Conservation (phyloP, 2,113 vertebrate species). For the Paratilapia polleni region DNA sequence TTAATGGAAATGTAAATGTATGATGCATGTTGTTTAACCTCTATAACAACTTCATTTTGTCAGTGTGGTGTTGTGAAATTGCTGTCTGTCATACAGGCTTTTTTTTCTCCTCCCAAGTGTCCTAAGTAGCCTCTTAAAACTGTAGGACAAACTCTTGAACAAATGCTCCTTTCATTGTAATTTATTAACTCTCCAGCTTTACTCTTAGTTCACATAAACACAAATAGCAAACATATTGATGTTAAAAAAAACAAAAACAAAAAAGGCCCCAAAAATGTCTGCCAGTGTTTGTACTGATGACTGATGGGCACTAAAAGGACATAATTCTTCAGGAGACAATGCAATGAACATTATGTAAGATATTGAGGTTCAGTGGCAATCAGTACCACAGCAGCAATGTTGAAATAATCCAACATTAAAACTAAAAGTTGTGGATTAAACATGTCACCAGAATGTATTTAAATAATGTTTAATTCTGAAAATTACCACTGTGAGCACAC, state of each 20-base stretch:
- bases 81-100: background rate
- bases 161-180: too few relatives aligned
- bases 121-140: background rate
- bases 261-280: too few relatives aligned
- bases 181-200: too few relatives aligned
- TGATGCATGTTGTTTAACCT: background rate
- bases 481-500: background rate
- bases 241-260: too few relatives aligned
- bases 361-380: too few relatives aligned
- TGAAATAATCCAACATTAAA: background rate
- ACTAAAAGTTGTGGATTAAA: background rate
- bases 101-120: background rate
- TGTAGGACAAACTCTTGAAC: background rate
- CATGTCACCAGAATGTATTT: background rate
- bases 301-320: too few relatives aligned
- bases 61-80: background rate
- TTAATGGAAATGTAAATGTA: slow-evolving; percentile 1
- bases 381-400: too few relatives aligned
- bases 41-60: background rate
- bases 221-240: too few relatives aligned
- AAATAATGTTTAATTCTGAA: background rate
- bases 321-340: too few relatives aligned
- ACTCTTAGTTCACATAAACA: too few relatives aligned
- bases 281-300: too few relatives aligned
- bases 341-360: too few relatives aligned